Percentiles rank a stretch among this genome's conserved stretches.
Evolutionary conservation across 2,888 invertebrate species (phyloP).

Genomic region (Drosophila meridionalis): DNA sequence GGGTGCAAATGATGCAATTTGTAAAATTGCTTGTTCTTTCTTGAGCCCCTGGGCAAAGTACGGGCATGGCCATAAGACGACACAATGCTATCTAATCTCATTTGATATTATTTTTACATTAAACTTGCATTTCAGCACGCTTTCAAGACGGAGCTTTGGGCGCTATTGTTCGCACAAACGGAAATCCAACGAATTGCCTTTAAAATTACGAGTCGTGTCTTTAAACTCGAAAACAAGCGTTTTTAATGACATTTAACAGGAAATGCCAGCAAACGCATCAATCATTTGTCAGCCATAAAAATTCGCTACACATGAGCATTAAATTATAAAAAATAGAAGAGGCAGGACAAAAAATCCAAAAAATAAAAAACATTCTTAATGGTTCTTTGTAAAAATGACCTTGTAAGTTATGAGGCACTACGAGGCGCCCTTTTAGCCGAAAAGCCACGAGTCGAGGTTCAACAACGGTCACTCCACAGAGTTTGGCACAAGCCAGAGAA

Average conservation of each 20-base stretch:
- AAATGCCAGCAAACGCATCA: conserved; percentile 74
- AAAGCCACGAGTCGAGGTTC: conserved; percentile 52
- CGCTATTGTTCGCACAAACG: conserved; percentile 30
- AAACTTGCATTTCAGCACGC: conserved; percentile 79
- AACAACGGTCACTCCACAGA: conserved; percentile 66
- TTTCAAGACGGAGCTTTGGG: conserved; percentile 15
- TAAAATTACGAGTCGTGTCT: conserved; percentile 43
- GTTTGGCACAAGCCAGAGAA: conserved; percentile 10
- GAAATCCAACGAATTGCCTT: conserved; percentile 51
- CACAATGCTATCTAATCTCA: conserved; percentile 81
- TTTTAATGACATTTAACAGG: conserved; percentile 79
- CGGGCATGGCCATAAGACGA: conserved; percentile 55
- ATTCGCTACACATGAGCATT: conserved; percentile 80
- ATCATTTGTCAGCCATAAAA: conserved; percentile 82
- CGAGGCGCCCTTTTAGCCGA: conserved; percentile 57
- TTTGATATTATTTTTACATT: conserved; percentile 79
- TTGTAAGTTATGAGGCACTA: conserved; percentile 74
- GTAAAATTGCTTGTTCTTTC: conserved; percentile 70
- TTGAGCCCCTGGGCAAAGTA: conserved; percentile 30
- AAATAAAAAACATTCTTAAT: conserved; percentile 60
- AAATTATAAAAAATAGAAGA: conserved; percentile 53
- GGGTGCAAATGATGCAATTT: conserved; percentile 82
- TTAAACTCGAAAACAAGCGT: conserved; percentile 52
- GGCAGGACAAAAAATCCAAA: conserved; percentile 27
- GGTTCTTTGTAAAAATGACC: conserved; percentile 73